Conservation (phyloP, 2,797 vertebrate genomes). For the Nyctibius grandis region DNA sequence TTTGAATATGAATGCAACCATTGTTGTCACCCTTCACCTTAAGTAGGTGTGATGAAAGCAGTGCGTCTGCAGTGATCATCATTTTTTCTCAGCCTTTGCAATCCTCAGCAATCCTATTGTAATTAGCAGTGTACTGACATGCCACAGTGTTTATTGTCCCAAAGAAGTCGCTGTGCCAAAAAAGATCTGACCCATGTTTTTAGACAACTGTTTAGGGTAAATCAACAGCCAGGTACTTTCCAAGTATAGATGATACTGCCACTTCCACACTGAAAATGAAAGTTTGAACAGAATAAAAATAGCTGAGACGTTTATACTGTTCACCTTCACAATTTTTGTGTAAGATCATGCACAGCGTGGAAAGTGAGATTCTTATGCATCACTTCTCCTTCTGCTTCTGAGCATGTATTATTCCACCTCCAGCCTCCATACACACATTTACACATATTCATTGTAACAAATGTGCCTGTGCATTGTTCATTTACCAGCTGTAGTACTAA, state of each 20-base stretch:
- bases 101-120: no score
- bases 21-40: not conserved
- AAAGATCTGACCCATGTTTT: not conserved
- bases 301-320: not conserved
- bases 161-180: not conserved
- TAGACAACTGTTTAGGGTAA: not conserved
- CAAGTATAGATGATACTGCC: not conserved
- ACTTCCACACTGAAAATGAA: not conserved
- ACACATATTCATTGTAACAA: not conserved
- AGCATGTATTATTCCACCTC: not conserved
- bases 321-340: not conserved
- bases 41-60: not conserved
- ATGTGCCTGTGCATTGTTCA: not conserved
- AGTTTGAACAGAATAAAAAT: not conserved
- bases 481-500: not conserved
- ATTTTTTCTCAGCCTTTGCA: not conserved
- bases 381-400: not conserved
- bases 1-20: not conserved
- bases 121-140: not conserved
- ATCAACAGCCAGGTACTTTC: not conserved
- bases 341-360: not conserved
- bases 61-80: not conserved
- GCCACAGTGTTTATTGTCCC: not conserved
- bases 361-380: not conserved
- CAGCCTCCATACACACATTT: not conserved